Evolutionary conservation across 2,888 invertebrate genomes (phyloP).

Genomic region (Zootermopsis nevadensis): DNA sequence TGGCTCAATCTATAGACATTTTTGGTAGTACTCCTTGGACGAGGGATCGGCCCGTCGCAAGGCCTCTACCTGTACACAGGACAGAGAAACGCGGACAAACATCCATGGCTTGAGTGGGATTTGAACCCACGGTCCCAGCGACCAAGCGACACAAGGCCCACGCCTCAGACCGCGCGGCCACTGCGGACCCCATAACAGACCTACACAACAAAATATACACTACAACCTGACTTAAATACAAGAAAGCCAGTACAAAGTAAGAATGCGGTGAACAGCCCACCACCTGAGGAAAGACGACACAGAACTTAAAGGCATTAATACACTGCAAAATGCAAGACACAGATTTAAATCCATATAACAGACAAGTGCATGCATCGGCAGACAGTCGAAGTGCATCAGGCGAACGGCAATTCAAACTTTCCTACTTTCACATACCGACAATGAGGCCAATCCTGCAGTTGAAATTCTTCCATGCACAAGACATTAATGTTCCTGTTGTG

Average conservation of each 20-base stretch:
- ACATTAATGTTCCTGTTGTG: slow-evolving; percentile 93
- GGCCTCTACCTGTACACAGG: too few species aligned
- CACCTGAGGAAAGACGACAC: slow-evolving; percentile 18
- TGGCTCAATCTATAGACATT: too few species aligned
- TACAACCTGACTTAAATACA: background rate
- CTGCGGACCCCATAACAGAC: too few species aligned
- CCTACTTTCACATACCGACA: slow-evolving; percentile 72
- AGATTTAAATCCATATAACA: background rate
- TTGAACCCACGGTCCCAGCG: too few species aligned
- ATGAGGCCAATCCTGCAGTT: slow-evolving; percentile 86
- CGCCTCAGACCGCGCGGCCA: too few species aligned
- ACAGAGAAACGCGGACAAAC: too few species aligned
- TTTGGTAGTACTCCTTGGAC: too few species aligned
- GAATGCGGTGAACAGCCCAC: background rate
- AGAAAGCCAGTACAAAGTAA: background rate
- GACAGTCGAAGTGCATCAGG: slow-evolving; percentile 1
- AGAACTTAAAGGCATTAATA: background rate
- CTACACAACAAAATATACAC: too few species aligned
- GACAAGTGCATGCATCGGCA: background rate
- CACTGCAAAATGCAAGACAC: background rate
- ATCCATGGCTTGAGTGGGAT: too few species aligned
- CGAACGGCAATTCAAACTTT: background rate
- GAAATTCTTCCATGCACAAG: slow-evolving; percentile 86
- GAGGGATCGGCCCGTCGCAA: too few species aligned
- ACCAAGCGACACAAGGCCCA: too few species aligned